Evolutionary conservation across 2,888 invertebrate genomes (phyloP), one percentile per base, ranked within the genome.

Genomic region (Matsumyia berberina): DNA sequence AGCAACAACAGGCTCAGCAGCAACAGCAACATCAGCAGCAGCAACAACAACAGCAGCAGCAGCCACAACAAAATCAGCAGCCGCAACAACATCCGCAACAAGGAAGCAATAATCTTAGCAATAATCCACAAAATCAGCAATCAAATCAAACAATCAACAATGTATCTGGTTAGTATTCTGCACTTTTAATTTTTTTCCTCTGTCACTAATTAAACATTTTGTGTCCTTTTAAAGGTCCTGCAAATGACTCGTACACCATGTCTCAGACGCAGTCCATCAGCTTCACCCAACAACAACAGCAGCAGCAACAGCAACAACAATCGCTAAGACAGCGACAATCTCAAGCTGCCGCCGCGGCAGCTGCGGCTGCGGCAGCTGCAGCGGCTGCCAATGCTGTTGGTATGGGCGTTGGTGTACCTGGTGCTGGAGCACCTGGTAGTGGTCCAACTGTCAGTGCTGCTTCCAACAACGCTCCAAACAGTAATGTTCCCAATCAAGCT

Each of bases 191-290:
- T 3, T 6, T 3, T 6, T 8, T 17, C 12, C 24, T 24, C 4
- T n/a, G 9, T 12, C 29, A 39, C 17, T 44, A 29, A 53, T 44
- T 67, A 11, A 29, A 29, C 24, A n/a, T n/a, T 39, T 42, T 12
- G 17, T 7, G 53, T 12, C 17, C 39, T 53, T 55, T 74, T 62
- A 8, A 73, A 92, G 92, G 90, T 87, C 88, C 90, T 87, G 88
- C 89, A 88, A 91, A 91, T 86, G 91, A 91, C 87, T 92, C 93
- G 42, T 96, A 96, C 90, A 95, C 95, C 46, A 94, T 96, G 90
- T 95, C 96, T 42, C 97, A 96, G 92, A 95, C 96, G 88, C 97
- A 97, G 92, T 96, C 96, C 86, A 96, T 97, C 90, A 97, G 96
- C 92, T 96, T 96, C 91, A 95, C 95, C 29, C 96, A 96, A 90